phyloP scores from a whole-genome alignment of 2,888 invertebrate species.

The Eurois occulta region DNA sequence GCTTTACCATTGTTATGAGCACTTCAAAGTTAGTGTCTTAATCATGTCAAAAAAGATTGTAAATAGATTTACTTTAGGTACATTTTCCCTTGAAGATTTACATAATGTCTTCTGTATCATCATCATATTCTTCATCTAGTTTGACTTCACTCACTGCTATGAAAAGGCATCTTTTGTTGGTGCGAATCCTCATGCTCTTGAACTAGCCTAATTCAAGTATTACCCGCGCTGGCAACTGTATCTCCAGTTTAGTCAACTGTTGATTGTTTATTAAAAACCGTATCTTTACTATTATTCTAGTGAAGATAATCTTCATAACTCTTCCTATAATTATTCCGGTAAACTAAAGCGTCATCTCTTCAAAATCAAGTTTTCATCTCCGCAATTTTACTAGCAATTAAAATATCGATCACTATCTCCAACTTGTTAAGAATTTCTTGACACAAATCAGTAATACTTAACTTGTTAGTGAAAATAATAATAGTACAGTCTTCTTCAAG shows the following conservation, averaged over 20 bases:
- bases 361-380: conserved; percentile 11
- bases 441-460: conserved; percentile 38
- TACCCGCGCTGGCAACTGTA: neutral
- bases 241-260: neutral
- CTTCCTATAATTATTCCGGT: conserved; percentile 21
- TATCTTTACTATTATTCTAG: neutral
- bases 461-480: conserved; percentile 58
- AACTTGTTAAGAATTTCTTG: conserved; percentile 43
- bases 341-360: neutral
- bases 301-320: conserved; percentile 3
- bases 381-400: conserved; percentile 37
- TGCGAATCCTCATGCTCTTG: neutral
- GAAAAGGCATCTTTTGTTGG: neutral
- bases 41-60: neutral
- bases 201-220: neutral
- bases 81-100: neutral
- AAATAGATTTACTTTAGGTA: neutral
- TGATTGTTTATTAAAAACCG: neutral
- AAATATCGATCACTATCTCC: conserved; percentile 44
- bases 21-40: neutral
- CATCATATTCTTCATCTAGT: neutral
- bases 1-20: neutral
- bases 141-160: neutral
- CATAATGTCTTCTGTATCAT: neutral
- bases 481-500: conserved; percentile 36